Conservation (phyloP, 2,888 invertebrate species). For the Brachypalpus laphriformis region DNA sequence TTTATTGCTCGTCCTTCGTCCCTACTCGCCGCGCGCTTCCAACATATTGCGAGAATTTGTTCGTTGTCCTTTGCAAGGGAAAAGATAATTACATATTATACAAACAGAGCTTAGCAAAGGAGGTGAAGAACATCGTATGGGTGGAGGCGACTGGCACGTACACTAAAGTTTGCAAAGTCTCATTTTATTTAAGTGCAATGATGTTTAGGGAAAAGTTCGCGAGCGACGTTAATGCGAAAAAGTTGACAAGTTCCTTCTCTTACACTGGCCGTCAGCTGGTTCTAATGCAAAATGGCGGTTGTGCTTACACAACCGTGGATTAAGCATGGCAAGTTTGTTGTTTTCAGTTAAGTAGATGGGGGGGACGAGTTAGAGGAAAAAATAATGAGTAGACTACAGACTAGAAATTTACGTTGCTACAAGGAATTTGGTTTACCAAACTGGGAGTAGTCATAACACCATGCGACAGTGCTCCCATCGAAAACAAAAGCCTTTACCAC, state of each 20-base stretch:
- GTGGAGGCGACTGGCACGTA: neutral
- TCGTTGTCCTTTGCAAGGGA: conserved; percentile 19
- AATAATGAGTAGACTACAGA: conserved; percentile 1
- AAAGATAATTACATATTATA: conserved; percentile 51
- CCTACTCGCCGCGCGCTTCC: neutral
- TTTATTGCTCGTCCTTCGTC: neutral
- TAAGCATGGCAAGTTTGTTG: conserved; percentile 42
- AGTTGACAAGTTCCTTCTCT: conserved; percentile 46
- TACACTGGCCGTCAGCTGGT: conserved; percentile 35
- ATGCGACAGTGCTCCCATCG: neutral
- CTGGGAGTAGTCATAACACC: neutral
- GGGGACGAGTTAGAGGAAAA: neutral
- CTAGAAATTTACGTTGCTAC: neutral
- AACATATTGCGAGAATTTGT: conserved; percentile 41
- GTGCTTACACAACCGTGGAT: conserved; percentile 26
- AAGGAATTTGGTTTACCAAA: neutral
- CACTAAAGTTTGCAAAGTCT: conserved; percentile 39
- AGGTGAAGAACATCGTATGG: conserved; percentile 3
- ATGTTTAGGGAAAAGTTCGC: conserved; percentile 49
- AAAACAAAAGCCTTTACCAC: no score
- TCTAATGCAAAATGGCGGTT: conserved; percentile 40
- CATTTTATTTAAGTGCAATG: conserved; percentile 59
- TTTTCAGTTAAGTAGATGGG: conserved; percentile 13
- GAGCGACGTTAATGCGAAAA: conserved; percentile 60
- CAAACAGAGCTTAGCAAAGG: conserved; percentile 15